Percentiles rank a stretch among this genome's conserved stretches.
Conservation (phyloP, 2,888 invertebrate species). For the Drosophila pseudotalamancana region DNA sequence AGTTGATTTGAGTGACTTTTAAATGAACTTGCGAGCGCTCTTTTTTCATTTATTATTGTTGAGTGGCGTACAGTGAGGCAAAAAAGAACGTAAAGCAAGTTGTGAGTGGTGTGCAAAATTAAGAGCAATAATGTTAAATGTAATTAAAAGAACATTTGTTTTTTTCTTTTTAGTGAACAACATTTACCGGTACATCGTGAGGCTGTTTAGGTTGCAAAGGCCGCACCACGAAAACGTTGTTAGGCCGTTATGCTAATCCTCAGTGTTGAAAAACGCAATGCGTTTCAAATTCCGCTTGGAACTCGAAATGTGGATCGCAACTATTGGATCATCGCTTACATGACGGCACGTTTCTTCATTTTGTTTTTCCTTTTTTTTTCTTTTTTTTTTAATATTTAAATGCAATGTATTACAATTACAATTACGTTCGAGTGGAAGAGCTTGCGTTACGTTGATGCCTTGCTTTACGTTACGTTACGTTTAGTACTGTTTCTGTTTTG, state of each 20-base stretch:
- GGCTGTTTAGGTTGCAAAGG: slow-evolving; percentile 75
- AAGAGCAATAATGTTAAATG: not conserved
- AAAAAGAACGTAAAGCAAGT: slow-evolving; percentile 1
- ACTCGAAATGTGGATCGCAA: slow-evolving; percentile 10
- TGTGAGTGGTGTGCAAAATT: not conserved
- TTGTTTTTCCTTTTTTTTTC: slow-evolving; percentile 9
- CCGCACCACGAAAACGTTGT: slow-evolving; percentile 79
- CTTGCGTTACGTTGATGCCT: slow-evolving; percentile 18
- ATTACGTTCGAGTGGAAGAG: slow-evolving; percentile 32
- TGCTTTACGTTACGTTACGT: slow-evolving; percentile 17
- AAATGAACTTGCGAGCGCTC: slow-evolving; percentile 8
- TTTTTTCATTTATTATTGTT: not conserved
- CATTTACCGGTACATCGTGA: slow-evolving; percentile 78
- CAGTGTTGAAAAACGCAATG: slow-evolving; percentile 42
- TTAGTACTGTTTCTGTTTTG: slow-evolving; percentile 4
- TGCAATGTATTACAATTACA: slow-evolving; percentile 35
- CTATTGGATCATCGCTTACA: no score
- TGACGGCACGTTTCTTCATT: slow-evolving; percentile 38
- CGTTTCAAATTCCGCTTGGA: slow-evolving; percentile 26
- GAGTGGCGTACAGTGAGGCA: slow-evolving; percentile 5
- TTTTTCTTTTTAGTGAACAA: slow-evolving; percentile 26
- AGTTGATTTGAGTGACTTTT: slow-evolving; percentile 4
- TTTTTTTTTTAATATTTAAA: slow-evolving; percentile 14
- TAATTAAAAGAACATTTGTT: slow-evolving; percentile 14
- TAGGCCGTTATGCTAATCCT: slow-evolving; percentile 67